These are phyloP conservation scores for Cliona cf. orientalis DNA, from an alignment of 37 sponge, comb jelly and placozoan species.

Conservation along the genomic window DNA sequence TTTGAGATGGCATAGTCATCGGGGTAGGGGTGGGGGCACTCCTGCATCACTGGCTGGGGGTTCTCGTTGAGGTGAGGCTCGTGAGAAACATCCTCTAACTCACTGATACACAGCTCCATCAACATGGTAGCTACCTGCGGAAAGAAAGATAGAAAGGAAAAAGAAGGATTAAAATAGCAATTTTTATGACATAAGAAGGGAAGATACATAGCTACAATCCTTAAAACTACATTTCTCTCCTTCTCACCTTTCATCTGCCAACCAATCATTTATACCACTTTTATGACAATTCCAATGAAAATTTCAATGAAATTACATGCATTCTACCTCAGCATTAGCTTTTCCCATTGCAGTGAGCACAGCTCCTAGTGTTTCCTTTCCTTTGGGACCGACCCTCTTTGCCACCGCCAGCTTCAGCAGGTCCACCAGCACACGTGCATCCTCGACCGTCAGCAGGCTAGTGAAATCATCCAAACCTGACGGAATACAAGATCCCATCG, in stretches of 20 bases:
- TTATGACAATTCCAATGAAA: too few relatives aligned
- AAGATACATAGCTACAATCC: background rate
- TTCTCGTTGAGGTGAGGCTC: constrained; percentile 65
- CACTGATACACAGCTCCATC: constrained; percentile 92
- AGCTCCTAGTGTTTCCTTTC: constrained; percentile 79
- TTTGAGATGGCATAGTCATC: constrained; percentile 56
- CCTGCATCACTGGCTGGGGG: constrained; percentile 79
- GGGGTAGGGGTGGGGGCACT: constrained; percentile 92
- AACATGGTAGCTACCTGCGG: constrained; percentile 83
- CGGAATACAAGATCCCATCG: background rate
- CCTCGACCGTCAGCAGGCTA: constrained; percentile 77
- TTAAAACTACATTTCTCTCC: background rate
- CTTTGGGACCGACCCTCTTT: constrained; percentile 85
- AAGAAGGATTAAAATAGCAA: background rate
- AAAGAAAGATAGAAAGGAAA: background rate
- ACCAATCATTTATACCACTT: too few relatives aligned
- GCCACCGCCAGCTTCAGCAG: constrained; percentile 94
- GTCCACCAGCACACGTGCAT: constrained; percentile 89
- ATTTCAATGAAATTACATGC: background rate
- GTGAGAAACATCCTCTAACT: constrained; percentile 89
- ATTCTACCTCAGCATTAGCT: constrained; percentile 72
- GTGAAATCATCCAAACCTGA: constrained; percentile 67
- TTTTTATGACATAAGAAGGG: background rate
- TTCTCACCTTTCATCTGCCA: too few relatives aligned
- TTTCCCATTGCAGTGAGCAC: constrained; percentile 84